Evolutionary conservation across 2,797 vertebrate genomes (phyloP).

Genomic region (Paedocypris micromegethes): DNA sequence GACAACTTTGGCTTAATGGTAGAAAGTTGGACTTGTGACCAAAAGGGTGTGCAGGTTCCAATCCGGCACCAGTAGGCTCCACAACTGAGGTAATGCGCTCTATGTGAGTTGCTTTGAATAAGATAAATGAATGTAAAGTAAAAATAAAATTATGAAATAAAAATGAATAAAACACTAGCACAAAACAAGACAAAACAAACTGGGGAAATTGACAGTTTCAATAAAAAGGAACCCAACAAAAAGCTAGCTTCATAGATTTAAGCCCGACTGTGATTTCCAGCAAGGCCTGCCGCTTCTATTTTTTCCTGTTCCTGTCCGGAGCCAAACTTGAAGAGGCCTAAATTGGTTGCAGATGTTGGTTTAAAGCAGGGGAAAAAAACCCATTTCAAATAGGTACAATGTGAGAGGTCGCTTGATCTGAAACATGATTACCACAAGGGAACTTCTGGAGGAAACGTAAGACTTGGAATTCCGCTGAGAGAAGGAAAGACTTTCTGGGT

Average conservation of each 20-base stretch:
- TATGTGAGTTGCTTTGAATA: too few relatives aligned
- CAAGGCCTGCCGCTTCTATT: slow-evolving; percentile 52
- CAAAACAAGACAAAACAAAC: neutral
- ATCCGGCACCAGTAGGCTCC: too few relatives aligned
- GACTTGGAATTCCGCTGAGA: neutral
- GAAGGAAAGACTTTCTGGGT: neutral
- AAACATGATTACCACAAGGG: slow-evolving; percentile 34
- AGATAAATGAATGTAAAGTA: too few relatives aligned
- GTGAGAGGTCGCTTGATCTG: slow-evolving; percentile 35
- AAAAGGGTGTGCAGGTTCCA: too few relatives aligned
- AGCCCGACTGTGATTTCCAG: slow-evolving; percentile 36
- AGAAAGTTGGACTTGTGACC: too few relatives aligned
- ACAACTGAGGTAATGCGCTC: too few relatives aligned
- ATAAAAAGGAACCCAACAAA: too few relatives aligned
- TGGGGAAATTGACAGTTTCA: neutral
- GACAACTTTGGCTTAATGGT: too few relatives aligned
- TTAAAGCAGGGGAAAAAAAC: slow-evolving; percentile 27
- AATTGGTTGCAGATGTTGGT: slow-evolving; percentile 73
- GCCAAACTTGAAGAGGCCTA: slow-evolving; percentile 52
- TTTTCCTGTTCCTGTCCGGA: slow-evolving; percentile 44
- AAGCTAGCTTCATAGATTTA: neutral
- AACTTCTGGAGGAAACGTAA: slow-evolving; percentile 4
- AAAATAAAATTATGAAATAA: too few relatives aligned
- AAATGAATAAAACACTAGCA: too few relatives aligned
- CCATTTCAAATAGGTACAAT: slow-evolving; percentile 40